Conservation (phyloP, 1,140 invertebrate genomes). For the Leptopilina boulardi region DNA sequence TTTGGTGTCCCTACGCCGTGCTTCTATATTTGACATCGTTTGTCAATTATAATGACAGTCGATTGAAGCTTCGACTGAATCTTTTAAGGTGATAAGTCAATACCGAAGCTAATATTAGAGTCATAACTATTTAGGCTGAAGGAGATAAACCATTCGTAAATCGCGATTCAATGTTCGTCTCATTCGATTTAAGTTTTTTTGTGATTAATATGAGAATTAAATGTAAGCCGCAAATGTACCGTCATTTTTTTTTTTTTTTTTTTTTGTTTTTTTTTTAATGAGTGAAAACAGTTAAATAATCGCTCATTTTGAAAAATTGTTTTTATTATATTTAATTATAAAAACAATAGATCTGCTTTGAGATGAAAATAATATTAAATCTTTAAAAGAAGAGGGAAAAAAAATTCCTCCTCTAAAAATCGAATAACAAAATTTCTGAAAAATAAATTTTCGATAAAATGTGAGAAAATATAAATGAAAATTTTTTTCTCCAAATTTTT, state of each 20-base stretch:
- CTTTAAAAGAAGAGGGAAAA: no score
- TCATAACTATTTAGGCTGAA: background rate
- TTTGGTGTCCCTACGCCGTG: slow-evolving; percentile 11
- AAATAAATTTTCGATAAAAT: no score
- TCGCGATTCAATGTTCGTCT: background rate
- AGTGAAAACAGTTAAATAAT: background rate
- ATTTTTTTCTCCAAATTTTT: no score
- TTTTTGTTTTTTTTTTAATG: no score
- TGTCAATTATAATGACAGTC: background rate
- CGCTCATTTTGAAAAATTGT: background rate
- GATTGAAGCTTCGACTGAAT: slow-evolving; percentile 17
- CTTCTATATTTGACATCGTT: background rate
- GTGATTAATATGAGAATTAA: slow-evolving; percentile 10
- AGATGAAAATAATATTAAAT: background rate
- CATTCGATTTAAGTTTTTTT: background rate
- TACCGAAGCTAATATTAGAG: slow-evolving; percentile 9
- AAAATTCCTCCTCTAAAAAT: no score
- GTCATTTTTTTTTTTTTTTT: no score
- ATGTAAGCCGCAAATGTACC: background rate
- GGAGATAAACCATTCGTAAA: background rate
- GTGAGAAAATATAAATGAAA: no score
- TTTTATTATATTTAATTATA: background rate
- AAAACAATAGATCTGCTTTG: background rate
- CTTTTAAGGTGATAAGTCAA: slow-evolving; percentile 13
- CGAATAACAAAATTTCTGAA: no score